phyloP scores from a whole-genome alignment of 2,113 vertebrate genomes.

The Plecturocebus donacophilus region DNA sequence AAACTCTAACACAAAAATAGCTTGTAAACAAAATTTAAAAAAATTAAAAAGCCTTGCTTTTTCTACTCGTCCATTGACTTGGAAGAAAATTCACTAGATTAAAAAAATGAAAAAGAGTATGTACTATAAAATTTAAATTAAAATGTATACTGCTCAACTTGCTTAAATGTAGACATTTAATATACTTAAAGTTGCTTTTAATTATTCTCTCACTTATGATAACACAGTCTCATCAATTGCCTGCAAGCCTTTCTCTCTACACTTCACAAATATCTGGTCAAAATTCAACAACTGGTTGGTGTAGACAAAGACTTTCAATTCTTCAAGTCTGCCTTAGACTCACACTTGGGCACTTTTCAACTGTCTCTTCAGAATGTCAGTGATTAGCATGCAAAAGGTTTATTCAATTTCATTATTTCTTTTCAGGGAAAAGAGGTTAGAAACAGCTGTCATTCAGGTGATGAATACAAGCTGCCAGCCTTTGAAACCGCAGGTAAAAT shows the following conservation, averaged over 20 bases:
- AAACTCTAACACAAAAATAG: slow-evolving; percentile 2
- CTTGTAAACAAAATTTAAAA: background rate
- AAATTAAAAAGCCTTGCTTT: background rate
- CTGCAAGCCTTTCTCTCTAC: background rate
- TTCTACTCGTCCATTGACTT: background rate
- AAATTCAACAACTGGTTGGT: slow-evolving; percentile 54
- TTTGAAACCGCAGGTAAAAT: slow-evolving; percentile 84
- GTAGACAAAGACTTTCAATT: slow-evolving; percentile 47
- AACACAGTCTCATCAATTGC: background rate
- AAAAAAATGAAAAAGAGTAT: background rate
- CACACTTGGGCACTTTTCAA: slow-evolving; percentile 42
- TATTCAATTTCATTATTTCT: slow-evolving; percentile 79
- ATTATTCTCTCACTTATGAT: background rate
- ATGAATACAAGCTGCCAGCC: slow-evolving; percentile 86
- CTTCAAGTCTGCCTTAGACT: background rate
- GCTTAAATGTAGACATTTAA: slow-evolving; percentile 13
- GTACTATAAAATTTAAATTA: background rate
- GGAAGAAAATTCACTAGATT: background rate
- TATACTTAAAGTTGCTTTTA: slow-evolving; percentile 20
- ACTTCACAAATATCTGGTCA: slow-evolving; percentile 44
- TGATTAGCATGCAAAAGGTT: slow-evolving; percentile 79
- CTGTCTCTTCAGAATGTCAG: slow-evolving; percentile 56
- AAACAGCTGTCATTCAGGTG: slow-evolving; percentile 87
- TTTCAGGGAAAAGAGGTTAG: slow-evolving; percentile 79
- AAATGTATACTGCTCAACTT: background rate